Conservation (phyloP, 2,888 invertebrate genomes). For the Ichneumoninae sp. region DNA sequence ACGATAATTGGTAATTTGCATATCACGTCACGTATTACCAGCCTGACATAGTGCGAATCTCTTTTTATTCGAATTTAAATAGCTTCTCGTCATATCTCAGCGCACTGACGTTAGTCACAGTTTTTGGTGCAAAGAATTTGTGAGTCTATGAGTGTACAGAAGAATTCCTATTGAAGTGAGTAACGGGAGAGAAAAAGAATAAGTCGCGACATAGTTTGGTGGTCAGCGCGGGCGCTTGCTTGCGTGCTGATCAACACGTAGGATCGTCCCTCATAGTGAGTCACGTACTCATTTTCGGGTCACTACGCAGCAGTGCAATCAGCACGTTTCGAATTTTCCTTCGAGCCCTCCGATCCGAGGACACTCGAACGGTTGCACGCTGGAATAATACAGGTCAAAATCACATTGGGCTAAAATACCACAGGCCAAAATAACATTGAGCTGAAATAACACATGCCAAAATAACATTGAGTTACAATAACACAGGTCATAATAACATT, state of each 20-base stretch:
- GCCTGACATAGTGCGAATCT: neutral
- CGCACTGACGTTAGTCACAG: neutral
- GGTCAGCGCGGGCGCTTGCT: neutral
- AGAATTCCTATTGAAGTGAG: neutral
- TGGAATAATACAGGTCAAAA: neutral
- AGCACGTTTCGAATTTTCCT: neutral
- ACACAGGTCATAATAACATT: too few relatives aligned
- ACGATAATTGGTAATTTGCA: neutral
- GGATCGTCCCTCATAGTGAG: constrained; percentile 4
- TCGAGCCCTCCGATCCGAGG: neutral
- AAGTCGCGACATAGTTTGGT: neutral
- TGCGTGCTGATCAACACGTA: constrained; percentile 17
- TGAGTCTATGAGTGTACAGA: neutral
- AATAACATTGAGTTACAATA: too few relatives aligned
- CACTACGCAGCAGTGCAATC: neutral
- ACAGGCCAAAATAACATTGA: too few relatives aligned
- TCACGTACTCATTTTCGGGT: constrained; percentile 24
- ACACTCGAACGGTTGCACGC: neutral
- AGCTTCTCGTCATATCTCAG: neutral
- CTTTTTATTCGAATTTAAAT: neutral
- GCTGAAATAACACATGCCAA: too few relatives aligned
- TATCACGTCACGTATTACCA: neutral
- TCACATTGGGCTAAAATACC: too few relatives aligned
- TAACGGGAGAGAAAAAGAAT: neutral
- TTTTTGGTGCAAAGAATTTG: neutral